Evolutionary conservation across 2,888 invertebrate genomes (phyloP).

Genomic region (Hoplodrina blanda): DNA sequence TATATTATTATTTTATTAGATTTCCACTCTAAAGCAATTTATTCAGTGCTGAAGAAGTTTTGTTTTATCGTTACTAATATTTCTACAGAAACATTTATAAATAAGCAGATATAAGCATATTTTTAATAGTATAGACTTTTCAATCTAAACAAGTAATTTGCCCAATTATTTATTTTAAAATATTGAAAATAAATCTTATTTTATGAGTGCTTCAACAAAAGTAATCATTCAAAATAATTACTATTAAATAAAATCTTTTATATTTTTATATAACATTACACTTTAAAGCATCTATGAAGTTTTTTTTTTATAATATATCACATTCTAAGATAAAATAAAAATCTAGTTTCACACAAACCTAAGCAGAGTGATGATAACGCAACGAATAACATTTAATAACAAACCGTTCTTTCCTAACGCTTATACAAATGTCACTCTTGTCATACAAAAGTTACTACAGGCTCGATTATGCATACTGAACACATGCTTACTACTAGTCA

Average conservation of each 20-base stretch:
- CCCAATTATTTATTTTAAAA: slow-evolving; percentile 3
- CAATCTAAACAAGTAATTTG: slow-evolving; percentile 1
- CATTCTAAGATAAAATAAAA: slow-evolving; percentile 25
- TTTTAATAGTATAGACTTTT: not conserved
- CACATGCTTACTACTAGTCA: slow-evolving; percentile 35
- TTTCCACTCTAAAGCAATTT: not conserved
- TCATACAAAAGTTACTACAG: slow-evolving; percentile 42
- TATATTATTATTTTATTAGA: not conserved
- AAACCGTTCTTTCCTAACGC: not conserved
- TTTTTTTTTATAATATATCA: slow-evolving; percentile 19
- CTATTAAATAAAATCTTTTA: slow-evolving; percentile 34
- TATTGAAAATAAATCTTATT: not conserved
- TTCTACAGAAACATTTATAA: slow-evolving; percentile 16
- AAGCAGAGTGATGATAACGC: slow-evolving; percentile 11
- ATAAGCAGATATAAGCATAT: slow-evolving; percentile 7
- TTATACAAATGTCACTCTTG: slow-evolving; percentile 34
- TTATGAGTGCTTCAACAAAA: slow-evolving; percentile 30
- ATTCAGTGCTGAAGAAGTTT: not conserved
- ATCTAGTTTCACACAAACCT: slow-evolving; percentile 7
- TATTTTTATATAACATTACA: slow-evolving; percentile 28
- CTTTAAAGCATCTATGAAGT: slow-evolving; percentile 28
- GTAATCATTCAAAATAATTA: slow-evolving; percentile 29
- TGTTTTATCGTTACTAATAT: slow-evolving; percentile 2
- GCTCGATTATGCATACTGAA: slow-evolving; percentile 47
- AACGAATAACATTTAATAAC: slow-evolving; percentile 22